A percentile compares a stretch with the other conserved stretches of the same genome.
Evolutionary conservation across 2,888 invertebrate species (phyloP).

Genomic region (Leptopilina myrica): DNA sequence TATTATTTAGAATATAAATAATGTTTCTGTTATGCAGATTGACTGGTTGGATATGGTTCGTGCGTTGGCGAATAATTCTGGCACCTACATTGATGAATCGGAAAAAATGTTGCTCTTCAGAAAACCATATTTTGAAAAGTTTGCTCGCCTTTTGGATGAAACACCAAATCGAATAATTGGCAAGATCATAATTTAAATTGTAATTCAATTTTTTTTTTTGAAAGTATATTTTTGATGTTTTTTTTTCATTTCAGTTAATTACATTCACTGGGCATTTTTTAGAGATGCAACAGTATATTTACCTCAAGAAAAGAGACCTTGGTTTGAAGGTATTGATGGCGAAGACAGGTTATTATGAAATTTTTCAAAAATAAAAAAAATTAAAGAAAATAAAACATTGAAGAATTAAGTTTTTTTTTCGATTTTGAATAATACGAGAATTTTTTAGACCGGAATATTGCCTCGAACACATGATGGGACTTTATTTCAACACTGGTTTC

Average conservation of each 20-base stretch:
- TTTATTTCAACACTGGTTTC: constrained; percentile 27
- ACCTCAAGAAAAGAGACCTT: not conserved
- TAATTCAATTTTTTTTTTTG: not conserved
- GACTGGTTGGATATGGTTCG: constrained; percentile 50
- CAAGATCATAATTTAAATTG: not conserved
- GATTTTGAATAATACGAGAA: no score
- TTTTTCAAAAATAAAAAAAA: not conserved
- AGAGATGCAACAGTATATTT: constrained; percentile 12
- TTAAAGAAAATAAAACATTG: no score
- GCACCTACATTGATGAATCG: constrained; percentile 40
- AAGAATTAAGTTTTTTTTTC: no score
- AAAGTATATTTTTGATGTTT: not conserved
- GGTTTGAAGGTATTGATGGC: not conserved
- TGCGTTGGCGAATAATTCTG: constrained; percentile 33
- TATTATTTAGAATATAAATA: not conserved
- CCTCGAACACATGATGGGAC: constrained; percentile 20
- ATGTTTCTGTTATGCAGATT: constrained; percentile 41
- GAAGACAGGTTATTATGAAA: constrained; percentile 4
- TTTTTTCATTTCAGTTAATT: constrained; percentile 19
- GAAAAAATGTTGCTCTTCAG: constrained; percentile 48
- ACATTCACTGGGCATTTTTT: constrained; percentile 38
- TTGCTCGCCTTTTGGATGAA: constrained; percentile 45
- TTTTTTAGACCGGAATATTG: constrained; percentile 38
- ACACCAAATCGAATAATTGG: constrained; percentile 46
- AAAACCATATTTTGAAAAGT: constrained; percentile 42